Conservation (phyloP, 2,888 invertebrate species). For the Drosophila atripex region DNA sequence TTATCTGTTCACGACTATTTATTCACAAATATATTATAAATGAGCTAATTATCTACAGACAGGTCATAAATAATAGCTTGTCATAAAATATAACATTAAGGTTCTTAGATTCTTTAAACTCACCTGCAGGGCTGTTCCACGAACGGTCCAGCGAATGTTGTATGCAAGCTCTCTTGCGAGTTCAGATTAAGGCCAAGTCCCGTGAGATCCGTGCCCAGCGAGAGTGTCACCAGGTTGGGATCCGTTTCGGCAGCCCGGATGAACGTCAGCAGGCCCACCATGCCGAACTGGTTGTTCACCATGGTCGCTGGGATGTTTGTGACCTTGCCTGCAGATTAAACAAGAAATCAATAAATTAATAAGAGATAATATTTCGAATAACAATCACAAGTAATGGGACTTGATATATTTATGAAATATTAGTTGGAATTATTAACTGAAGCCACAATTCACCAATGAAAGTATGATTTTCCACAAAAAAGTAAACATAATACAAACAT, state of each 20-base stretch:
- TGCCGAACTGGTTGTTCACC: slow-evolving; percentile 99
- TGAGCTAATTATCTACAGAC: background rate
- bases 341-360: background rate
- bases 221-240: slow-evolving; percentile 97
- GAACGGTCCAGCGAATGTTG: slow-evolving; percentile 99
- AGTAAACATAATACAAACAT: too few relatives aligned
- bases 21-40: background rate
- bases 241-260: slow-evolving; percentile 99
- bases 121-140: slow-evolving; percentile 96
- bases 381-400: too few relatives aligned
- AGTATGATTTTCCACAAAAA: too few relatives aligned
- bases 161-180: slow-evolving; percentile 98
- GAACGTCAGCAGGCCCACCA: slow-evolving; percentile 98
- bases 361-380: background rate
- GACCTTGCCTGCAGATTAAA: slow-evolving; percentile 90
- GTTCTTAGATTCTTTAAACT: background rate
- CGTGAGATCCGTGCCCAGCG: slow-evolving; percentile 98
- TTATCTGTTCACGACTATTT: background rate
- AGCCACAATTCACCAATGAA: too few relatives aligned
- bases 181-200: slow-evolving; percentile 99
- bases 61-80: background rate
- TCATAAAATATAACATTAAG: background rate
- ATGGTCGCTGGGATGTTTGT: slow-evolving; percentile 99
- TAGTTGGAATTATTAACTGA: too few relatives aligned
- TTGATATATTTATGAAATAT: too few relatives aligned